Percentiles rank a stretch among this genome's conserved stretches.
These are phyloP conservation scores for Penaeus chinensis DNA, from an alignment of 1,140 invertebrate species.

Conservation along the genomic window DNA sequence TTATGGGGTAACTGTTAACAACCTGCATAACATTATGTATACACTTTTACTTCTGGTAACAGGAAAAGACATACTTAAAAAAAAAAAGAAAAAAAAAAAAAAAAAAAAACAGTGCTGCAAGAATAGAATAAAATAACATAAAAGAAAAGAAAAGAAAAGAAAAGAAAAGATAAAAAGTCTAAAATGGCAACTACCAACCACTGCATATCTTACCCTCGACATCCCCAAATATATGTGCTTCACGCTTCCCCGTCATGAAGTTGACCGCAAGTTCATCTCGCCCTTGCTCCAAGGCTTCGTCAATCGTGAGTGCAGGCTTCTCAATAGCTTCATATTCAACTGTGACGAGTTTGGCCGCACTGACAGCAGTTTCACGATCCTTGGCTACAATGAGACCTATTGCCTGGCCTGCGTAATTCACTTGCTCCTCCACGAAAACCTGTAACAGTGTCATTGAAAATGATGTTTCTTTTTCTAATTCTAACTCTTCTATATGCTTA, in stretches of 20 bases:
- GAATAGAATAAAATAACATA: too few relatives aligned
- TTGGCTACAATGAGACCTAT: conserved; percentile 69
- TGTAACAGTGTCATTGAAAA: conserved; percentile 29
- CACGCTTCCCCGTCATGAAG: conserved; percentile 29
- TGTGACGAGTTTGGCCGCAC: conserved; percentile 68
- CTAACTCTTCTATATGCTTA: too few relatives aligned
- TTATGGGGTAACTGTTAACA: too few relatives aligned
- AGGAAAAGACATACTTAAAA: too few relatives aligned
- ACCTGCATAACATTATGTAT: too few relatives aligned
- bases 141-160: background rate
- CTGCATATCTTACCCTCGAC: background rate
- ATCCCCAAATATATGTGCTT: conserved; percentile 15
- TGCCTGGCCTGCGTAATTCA: conserved; percentile 74
- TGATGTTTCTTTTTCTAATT: too few relatives aligned
- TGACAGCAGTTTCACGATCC: conserved; percentile 67
- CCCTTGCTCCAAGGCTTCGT: conserved; percentile 65
- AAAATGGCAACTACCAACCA: background rate
- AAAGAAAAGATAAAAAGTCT: background rate
- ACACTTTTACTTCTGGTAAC: too few relatives aligned
- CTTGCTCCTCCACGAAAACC: conserved; percentile 70
- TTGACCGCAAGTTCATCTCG: conserved; percentile 3
- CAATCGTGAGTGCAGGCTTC: conserved; percentile 69
- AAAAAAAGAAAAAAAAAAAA: too few relatives aligned
- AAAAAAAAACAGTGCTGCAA: too few relatives aligned
- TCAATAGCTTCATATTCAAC: conserved; percentile 68